Conservation (phyloP, 2,113 vertebrate genomes). For the Mobula birostris region DNA sequence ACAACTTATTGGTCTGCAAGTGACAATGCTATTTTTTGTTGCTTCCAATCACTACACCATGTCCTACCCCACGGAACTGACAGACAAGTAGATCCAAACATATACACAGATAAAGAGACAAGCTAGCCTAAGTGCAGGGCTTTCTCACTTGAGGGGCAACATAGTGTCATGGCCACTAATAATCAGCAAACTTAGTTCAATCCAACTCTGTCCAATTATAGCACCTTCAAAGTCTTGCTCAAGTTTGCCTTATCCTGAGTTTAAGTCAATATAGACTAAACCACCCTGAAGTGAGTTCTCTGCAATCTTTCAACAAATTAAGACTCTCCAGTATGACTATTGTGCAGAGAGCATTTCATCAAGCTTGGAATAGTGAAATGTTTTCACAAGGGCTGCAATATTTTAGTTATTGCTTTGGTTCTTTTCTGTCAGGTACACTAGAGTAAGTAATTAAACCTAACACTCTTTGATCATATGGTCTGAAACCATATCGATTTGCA, state of each 20-base stretch:
- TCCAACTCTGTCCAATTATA: constrained; percentile 11
- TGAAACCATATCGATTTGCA: constrained; percentile 52
- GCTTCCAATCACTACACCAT: constrained; percentile 30
- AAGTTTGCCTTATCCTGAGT: constrained; percentile 33
- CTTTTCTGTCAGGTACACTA: constrained; percentile 54
- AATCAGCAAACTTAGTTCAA: not conserved
- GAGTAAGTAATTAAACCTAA: constrained; percentile 54
- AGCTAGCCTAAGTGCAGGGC: not conserved
- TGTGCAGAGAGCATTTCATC: constrained; percentile 53
- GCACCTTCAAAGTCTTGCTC: constrained; percentile 23
- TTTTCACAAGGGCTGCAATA: constrained; percentile 51
- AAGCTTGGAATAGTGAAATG: constrained; percentile 55
- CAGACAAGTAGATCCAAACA: constrained; percentile 3
- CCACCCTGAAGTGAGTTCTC: not conserved
- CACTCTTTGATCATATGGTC: constrained; percentile 56
- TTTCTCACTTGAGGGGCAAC: not conserved
- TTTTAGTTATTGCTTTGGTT: constrained; percentile 73
- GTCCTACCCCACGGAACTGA: not conserved
- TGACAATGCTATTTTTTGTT: not conserved
- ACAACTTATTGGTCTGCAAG: not conserved
- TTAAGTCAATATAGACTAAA: not conserved
- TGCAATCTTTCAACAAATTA: constrained; percentile 45
- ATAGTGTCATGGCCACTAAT: not conserved
- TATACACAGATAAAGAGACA: constrained; percentile 8
- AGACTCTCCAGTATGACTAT: constrained; percentile 61